Evolutionary conservation across 23 tunicate species (phyloP).

Genomic region (Phallusia fumigata): DNA sequence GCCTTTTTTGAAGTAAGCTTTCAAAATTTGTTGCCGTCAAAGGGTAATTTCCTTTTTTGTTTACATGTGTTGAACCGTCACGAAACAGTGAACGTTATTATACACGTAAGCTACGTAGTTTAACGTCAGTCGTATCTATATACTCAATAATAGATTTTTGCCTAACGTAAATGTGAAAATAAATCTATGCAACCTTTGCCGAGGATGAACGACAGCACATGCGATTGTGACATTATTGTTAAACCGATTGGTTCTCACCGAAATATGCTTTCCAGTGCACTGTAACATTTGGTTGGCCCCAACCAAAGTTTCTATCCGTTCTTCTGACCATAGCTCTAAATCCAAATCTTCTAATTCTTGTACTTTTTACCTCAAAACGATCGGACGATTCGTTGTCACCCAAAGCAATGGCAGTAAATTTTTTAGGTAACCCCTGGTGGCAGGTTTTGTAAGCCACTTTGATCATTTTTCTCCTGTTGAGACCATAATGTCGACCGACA

Average conservation of each 20-base stretch:
- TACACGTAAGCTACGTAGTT: too few relatives aligned
- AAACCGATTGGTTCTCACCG: background rate
- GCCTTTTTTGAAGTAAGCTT: too few relatives aligned
- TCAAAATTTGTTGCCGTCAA: too few relatives aligned
- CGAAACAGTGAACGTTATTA: too few relatives aligned
- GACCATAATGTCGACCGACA: constrained; percentile 3
- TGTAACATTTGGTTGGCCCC: background rate
- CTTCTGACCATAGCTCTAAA: background rate
- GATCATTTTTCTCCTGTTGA: background rate
- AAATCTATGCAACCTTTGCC: too few relatives aligned
- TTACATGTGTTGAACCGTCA: too few relatives aligned
- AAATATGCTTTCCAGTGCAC: background rate
- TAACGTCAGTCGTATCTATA: too few relatives aligned
- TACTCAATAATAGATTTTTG: too few relatives aligned
- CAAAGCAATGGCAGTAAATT: background rate
- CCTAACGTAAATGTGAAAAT: too few relatives aligned
- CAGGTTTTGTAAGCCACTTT: background rate
- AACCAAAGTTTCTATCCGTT: background rate
- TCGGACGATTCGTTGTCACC: background rate
- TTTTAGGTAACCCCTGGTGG: background rate
- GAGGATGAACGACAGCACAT: too few relatives aligned
- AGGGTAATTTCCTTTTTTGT: too few relatives aligned
- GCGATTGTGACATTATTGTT: too few relatives aligned
- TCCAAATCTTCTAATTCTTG: background rate
- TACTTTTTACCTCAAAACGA: background rate